These are phyloP conservation scores for Sterna hirundo DNA, from an alignment of 2,113 vertebrate species.

Conservation along the genomic window DNA sequence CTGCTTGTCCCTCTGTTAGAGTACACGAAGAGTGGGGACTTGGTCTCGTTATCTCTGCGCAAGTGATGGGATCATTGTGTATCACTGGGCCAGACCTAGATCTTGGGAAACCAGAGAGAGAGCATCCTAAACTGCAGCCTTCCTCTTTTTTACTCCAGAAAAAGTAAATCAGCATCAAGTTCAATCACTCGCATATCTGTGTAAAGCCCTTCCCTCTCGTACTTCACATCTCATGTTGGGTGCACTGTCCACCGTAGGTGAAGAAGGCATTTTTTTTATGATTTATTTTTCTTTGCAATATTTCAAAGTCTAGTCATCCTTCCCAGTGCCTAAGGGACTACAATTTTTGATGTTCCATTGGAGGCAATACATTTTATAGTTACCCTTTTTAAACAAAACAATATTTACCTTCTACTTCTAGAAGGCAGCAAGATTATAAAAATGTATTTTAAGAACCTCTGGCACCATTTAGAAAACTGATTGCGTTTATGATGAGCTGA, in stretches of 20 bases:
- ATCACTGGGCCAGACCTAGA: neutral
- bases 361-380: neutral
- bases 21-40: neutral
- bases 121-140: neutral
- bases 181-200: neutral
- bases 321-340: neutral
- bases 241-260: neutral
- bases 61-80: neutral
- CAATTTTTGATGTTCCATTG: neutral
- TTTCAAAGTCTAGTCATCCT: neutral
- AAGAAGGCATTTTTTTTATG: neutral
- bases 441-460: neutral
- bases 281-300: neutral
- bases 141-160: neutral
- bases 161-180: neutral
- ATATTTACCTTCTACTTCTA: constrained; percentile 5
- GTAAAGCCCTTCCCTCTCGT: neutral
- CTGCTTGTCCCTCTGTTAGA: neutral
- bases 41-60: neutral
- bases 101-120: neutral
- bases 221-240: neutral
- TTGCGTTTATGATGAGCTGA: constrained; percentile 41
- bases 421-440: neutral
- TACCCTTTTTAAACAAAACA: neutral
- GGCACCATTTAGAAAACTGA: constrained; percentile 38